Evolutionary conservation across 2,797 vertebrate genomes (phyloP).

Genomic region (Squalus acanthias): DNA sequence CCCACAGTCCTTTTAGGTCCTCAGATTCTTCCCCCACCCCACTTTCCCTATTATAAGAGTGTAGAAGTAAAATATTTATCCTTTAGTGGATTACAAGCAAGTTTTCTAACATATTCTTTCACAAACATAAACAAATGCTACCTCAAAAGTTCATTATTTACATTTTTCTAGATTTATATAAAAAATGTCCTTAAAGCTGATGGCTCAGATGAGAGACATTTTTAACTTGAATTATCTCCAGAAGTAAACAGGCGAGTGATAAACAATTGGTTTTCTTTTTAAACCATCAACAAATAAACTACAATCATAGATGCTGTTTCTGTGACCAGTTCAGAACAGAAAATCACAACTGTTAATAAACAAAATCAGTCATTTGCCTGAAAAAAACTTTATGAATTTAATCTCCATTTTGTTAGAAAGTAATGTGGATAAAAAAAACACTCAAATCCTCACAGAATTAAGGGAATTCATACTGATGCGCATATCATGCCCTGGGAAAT

Average conservation of each 20-base stretch:
- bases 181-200: not conserved
- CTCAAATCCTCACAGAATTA: not conserved
- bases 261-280: not conserved
- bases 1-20: not conserved
- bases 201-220: not conserved
- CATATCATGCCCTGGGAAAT: not conserved
- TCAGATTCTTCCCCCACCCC: not conserved
- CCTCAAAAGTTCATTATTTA: not conserved
- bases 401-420: not conserved
- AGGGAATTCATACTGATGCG: not conserved
- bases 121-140: not conserved
- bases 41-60: not conserved
- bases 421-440: not conserved
- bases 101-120: not conserved
- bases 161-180: not conserved
- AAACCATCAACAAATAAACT: not conserved
- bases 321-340: not conserved
- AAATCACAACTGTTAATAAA: not conserved
- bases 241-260: not conserved
- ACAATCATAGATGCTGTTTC: not conserved
- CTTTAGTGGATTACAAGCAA: not conserved
- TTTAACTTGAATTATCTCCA: not conserved
- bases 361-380: not conserved
- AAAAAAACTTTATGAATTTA: not conserved
- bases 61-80: not conserved